Evolutionary conservation across 2,888 invertebrate species (phyloP).

Genomic region (Nephrotoma appendiculata): DNA sequence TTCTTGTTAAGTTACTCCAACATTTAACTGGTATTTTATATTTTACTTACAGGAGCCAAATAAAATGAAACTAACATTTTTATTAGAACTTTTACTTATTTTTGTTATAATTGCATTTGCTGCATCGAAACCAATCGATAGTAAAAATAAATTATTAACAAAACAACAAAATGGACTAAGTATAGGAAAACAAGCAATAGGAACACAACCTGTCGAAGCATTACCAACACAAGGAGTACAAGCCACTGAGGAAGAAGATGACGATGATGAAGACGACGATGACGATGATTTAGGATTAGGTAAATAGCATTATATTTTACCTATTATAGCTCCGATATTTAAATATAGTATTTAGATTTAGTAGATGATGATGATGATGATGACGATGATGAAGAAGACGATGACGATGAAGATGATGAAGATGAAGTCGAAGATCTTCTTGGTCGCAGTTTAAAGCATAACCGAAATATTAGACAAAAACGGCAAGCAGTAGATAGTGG

Average conservation of each 20-base stretch:
- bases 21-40: not conserved
- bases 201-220: not conserved
- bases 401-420: not conserved
- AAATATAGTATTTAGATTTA: not conserved
- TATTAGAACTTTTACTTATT: conserved; percentile 6
- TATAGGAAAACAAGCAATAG: not conserved
- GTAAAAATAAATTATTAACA: not conserved
- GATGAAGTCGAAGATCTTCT: not conserved
- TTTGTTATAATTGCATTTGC: conserved; percentile 8
- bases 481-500: not conserved
- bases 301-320: not conserved
- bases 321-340: not conserved
- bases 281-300: conserved; percentile 4
- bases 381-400: conserved; percentile 2
- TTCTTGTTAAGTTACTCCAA: not conserved
- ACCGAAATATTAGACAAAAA: not conserved
- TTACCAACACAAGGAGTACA: not conserved
- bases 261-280: conserved; percentile 6
- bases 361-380: not conserved
- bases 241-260: not conserved
- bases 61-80: conserved; percentile 6
- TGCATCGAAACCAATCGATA: conserved; percentile 6
- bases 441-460: not conserved
- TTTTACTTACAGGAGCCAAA: not conserved
- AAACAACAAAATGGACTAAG: not conserved